Conservation (phyloP, 2,888 invertebrate species). For the Drosophila sordidapex region DNA sequence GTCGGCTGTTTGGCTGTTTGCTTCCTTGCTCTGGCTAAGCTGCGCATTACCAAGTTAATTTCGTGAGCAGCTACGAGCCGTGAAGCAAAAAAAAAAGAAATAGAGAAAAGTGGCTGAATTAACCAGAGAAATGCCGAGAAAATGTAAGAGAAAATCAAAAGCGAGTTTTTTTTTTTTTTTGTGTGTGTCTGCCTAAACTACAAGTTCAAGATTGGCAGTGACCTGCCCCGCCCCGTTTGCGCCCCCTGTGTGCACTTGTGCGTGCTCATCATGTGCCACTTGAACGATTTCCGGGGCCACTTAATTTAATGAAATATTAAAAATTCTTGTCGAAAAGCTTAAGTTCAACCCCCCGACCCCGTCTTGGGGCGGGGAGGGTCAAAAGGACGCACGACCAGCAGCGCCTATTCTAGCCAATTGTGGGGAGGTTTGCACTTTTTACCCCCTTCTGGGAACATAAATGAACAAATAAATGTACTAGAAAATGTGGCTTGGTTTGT, state of each 20-base stretch:
- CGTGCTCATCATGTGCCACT: conserved; percentile 75
- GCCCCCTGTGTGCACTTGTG: conserved; percentile 63
- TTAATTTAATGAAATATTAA: conserved; percentile 85
- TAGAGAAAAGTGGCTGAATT: conserved; percentile 59
- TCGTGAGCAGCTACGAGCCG: conserved; percentile 52
- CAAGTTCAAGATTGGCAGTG: conserved; percentile 40
- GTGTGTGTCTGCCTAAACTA: conserved; percentile 54
- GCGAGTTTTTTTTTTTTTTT: conserved; percentile 43
- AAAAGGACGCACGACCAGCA: neutral
- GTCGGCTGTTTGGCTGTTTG: conserved; percentile 7
- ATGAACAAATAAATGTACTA: conserved; percentile 34
- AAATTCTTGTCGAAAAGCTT: conserved; percentile 72
- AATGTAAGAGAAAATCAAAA: conserved; percentile 40
- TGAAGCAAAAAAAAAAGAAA: conserved; percentile 8
- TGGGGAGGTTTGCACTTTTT: neutral
- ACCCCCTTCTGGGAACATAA: conserved; percentile 6
- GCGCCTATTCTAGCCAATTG: conserved; percentile 30
- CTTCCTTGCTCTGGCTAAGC: conserved; percentile 41
- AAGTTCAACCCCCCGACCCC: conserved; percentile 14
- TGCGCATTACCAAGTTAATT: conserved; percentile 68
- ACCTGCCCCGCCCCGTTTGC: neutral
- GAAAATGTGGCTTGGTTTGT: conserved; percentile 31
- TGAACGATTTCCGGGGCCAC: conserved; percentile 80
- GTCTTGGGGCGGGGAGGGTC: neutral
- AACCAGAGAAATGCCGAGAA: conserved; percentile 76